phyloP scores from a whole-genome alignment of 2,797 vertebrate species.

The Sebastes flavidus region DNA sequence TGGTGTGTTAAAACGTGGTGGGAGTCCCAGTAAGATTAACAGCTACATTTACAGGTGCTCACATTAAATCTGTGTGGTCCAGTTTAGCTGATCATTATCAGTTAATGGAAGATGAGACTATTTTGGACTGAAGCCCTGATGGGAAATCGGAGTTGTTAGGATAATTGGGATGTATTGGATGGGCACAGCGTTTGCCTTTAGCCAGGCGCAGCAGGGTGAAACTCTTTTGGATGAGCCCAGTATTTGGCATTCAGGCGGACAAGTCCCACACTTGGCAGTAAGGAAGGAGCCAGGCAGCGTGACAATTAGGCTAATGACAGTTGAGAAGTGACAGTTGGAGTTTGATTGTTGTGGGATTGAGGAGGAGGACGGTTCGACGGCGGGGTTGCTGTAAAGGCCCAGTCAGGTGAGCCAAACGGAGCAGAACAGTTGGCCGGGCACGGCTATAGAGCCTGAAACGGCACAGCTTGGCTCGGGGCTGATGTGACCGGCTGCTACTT shows the following conservation, averaged over 20 bases:
- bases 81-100: slow-evolving; percentile 19
- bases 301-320: slow-evolving; percentile 69
- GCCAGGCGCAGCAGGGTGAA: slow-evolving; percentile 24
- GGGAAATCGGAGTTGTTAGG: slow-evolving; percentile 24
- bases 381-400: slow-evolving; percentile 42
- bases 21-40: background rate
- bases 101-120: slow-evolving; percentile 17
- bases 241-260: slow-evolving; percentile 48
- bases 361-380: slow-evolving; percentile 27
- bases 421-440: slow-evolving; percentile 66
- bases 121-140: slow-evolving; percentile 17
- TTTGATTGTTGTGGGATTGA: slow-evolving; percentile 51
- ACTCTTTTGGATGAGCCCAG: slow-evolving; percentile 37
- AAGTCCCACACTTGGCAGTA: slow-evolving; percentile 39
- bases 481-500: slow-evolving; percentile 57
- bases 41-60: slow-evolving; percentile 5
- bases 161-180: slow-evolving; percentile 48
- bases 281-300: slow-evolving; percentile 43
- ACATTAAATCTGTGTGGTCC: background rate
- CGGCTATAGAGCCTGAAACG: slow-evolving; percentile 14
- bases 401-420: slow-evolving; percentile 75
- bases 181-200: slow-evolving; percentile 11
- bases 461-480: slow-evolving; percentile 25
- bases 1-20: background rate
- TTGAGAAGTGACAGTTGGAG: slow-evolving; percentile 27